Conservation (phyloP, 2,113 vertebrate species). For the Camelus bactrianus region DNA sequence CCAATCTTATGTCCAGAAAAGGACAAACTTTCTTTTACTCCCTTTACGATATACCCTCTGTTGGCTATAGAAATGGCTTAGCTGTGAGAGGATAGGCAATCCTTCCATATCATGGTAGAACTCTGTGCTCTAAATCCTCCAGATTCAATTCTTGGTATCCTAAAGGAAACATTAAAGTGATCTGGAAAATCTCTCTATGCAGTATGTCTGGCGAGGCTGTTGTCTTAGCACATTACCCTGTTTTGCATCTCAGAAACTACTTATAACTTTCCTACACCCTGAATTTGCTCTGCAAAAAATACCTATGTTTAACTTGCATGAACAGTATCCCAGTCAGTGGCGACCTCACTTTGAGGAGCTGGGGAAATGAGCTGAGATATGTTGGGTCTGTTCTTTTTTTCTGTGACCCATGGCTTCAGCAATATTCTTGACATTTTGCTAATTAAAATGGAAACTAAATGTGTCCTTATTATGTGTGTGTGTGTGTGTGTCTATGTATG, state of each 20-base stretch:
- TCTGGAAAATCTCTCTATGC: neutral
- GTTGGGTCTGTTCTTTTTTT: neutral
- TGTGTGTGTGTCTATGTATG: neutral
- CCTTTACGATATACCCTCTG: neutral
- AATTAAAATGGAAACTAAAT: constrained; percentile 51
- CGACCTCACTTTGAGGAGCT: neutral
- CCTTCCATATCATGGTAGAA: neutral
- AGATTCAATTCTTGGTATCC: neutral
- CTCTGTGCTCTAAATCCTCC: neutral
- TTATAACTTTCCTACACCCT: neutral
- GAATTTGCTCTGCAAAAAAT: constrained; percentile 45
- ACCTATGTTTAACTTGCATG: neutral
- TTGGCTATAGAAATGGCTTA: neutral
- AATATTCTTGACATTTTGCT: constrained; percentile 34
- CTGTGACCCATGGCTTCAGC: neutral
- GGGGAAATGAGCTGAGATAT: neutral
- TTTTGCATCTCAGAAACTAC: neutral
- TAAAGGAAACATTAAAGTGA: neutral
- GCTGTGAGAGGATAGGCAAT: neutral
- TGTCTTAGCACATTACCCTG: neutral
- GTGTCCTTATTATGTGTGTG: neutral
- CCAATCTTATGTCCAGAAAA: neutral
- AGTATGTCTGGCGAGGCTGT: neutral
- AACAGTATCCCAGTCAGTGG: neutral
- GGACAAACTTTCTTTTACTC: neutral